phyloP scores from a whole-genome alignment of 2,888 invertebrate genomes.

The Malthinus flaveolus region DNA sequence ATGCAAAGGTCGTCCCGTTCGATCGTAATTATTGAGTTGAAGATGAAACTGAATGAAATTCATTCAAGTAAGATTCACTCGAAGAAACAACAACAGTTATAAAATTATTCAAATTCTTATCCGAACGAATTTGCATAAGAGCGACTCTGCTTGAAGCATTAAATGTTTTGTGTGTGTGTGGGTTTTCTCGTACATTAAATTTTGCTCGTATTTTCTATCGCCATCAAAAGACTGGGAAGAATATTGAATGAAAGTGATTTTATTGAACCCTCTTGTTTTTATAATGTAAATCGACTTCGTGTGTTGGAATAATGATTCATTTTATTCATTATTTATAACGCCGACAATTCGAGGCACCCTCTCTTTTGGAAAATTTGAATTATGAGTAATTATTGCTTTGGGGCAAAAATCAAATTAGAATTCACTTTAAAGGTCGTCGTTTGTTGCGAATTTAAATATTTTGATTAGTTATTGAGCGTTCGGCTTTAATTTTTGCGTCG shows the following conservation, averaged over 20 bases:
- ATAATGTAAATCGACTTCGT: conserved; percentile 29
- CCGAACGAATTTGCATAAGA: conserved; percentile 17
- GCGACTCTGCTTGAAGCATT: conserved; percentile 10
- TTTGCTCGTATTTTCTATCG: neutral
- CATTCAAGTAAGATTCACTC: no score
- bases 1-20: no score
- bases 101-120: conserved; percentile 18
- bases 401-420: conserved; percentile 24
- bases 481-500: neutral
- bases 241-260: conserved; percentile 8
- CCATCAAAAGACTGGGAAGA: conserved; percentile 8
- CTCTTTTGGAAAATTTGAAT: conserved; percentile 16
- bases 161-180: conserved; percentile 3
- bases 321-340: conserved; percentile 27
- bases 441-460: conserved; percentile 11
- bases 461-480: conserved; percentile 6
- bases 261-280: conserved; percentile 14
- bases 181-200: conserved; percentile 15
- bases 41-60: no score
- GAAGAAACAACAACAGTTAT: neutral
- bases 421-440: conserved; percentile 5
- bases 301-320: conserved; percentile 36
- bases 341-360: conserved; percentile 11
- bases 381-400: conserved; percentile 26
- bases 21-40: no score